Evolutionary conservation across 2,797 vertebrate species (phyloP).

Genomic region (Phoebastria nigripes): DNA sequence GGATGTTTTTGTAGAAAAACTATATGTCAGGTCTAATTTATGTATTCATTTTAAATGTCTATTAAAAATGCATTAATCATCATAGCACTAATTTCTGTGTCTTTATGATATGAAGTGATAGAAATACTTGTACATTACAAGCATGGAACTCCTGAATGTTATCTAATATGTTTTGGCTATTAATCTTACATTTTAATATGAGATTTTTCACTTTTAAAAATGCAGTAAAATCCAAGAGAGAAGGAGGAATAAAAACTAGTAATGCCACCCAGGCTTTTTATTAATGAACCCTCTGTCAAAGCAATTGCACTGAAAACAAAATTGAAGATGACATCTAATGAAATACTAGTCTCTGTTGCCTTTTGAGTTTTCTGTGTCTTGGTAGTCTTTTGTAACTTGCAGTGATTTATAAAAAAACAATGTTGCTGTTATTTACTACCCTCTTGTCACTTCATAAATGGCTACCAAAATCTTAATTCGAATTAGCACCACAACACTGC

Average conservation of each 20-base stretch:
- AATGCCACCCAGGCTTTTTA: neutral
- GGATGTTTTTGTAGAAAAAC: neutral
- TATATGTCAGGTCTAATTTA: neutral
- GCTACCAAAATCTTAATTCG: neutral
- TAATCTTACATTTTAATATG: neutral
- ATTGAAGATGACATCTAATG: neutral
- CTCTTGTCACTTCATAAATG: neutral
- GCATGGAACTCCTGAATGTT: neutral
- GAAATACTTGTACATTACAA: neutral
- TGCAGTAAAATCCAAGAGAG: neutral
- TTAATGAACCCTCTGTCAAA: neutral
- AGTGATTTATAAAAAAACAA: neutral
- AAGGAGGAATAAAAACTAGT: neutral
- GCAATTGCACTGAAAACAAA: neutral
- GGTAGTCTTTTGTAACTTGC: neutral
- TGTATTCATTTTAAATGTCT: neutral
- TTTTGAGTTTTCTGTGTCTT: neutral
- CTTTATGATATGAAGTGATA: neutral
- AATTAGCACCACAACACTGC: neutral
- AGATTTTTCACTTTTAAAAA: neutral
- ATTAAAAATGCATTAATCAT: neutral
- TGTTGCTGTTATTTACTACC: neutral
- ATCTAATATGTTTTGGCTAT: neutral
- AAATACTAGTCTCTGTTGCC: neutral
- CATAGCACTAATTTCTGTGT: neutral